Evolutionary conservation across 2,888 invertebrate genomes (phyloP), one percentile per base, ranked within the genome.

Genomic region (Blomia tropicalis): DNA sequence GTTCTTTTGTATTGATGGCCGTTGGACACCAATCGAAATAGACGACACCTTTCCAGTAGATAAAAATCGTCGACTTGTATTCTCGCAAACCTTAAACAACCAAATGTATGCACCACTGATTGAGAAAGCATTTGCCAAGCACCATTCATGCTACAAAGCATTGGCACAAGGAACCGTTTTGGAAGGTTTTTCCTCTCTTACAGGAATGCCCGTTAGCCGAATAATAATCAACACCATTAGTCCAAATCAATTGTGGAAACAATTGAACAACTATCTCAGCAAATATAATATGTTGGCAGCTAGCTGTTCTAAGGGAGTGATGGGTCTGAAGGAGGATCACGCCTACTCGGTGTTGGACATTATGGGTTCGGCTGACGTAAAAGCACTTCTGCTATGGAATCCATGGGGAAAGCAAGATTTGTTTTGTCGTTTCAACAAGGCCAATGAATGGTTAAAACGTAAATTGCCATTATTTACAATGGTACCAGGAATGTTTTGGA

Each of bases 51-150:
- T 56, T 56, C 56, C 56, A 2, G 17, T 17, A 11, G 56, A 56
- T 25, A 14, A 31, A 31, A 2, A 2, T 2, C 14, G 31, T 19
- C 2, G 56, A 56, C 31, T 56, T n/a, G 56, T 56, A 19, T 56
- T 56, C 11, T 14, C 56, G 11, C 29, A 56, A 36, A 30, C 56
- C 17, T 22, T 36, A 14, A 30, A 30, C n/a, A 11, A 4, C 3
- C 56, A 56, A 2, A 11, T 56, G 11, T 56, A 19, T 31, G 56
- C 56, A 23, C 56, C 56, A 2, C 14, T 56, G 32, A 31, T 56
- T n/a, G 56, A 56, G 29, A 56, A 56, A 36, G 56, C 56, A 19
- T 36, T 56, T 2, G 56, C 56, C 3, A 56, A 56, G 23, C 56
- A 56, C 23, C 29, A 56, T 25, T 32, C 56, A 2, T 31, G 32